Conservation (phyloP, 2,113 vertebrate species). For the Larimichthys polyactis region DNA sequence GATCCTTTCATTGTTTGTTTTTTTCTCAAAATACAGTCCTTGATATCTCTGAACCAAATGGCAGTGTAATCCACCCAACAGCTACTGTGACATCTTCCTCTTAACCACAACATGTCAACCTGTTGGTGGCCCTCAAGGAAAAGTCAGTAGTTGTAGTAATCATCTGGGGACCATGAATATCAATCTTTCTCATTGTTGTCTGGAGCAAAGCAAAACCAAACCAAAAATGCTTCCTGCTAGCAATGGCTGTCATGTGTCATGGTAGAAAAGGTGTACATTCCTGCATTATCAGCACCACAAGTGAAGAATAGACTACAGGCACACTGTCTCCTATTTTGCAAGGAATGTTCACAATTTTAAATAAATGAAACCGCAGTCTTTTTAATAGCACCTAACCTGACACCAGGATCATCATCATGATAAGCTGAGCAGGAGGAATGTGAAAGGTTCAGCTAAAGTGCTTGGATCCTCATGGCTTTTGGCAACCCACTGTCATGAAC, state of each 20-base stretch:
- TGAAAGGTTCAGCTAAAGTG: conserved; percentile 13
- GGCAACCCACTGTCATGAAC: conserved; percentile 28
- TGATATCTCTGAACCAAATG: background rate
- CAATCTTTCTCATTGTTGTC: background rate
- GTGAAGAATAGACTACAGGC: background rate
- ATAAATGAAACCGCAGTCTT: conserved; percentile 4
- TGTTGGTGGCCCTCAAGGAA: background rate
- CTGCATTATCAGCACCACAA: background rate
- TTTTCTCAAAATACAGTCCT: background rate
- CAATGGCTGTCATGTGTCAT: background rate
- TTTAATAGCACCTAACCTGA: conserved; percentile 18
- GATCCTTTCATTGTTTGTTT: background rate
- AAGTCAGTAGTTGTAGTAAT: background rate
- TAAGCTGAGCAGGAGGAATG: conserved; percentile 46
- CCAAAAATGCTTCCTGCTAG: too few relatives aligned
- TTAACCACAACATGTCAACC: background rate
- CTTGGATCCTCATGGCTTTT: conserved; percentile 30
- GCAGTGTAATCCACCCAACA: background rate
- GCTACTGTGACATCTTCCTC: background rate
- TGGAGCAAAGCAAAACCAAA: too few relatives aligned
- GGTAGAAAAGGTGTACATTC: background rate
- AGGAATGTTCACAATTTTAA: background rate
- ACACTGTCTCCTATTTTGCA: background rate
- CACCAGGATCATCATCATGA: conserved; percentile 21
- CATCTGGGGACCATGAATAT: background rate